These are phyloP conservation scores for Phenganax marumi DNA, from an alignment of 92 coral and sea anemone genomes.

Conservation along the genomic window DNA sequence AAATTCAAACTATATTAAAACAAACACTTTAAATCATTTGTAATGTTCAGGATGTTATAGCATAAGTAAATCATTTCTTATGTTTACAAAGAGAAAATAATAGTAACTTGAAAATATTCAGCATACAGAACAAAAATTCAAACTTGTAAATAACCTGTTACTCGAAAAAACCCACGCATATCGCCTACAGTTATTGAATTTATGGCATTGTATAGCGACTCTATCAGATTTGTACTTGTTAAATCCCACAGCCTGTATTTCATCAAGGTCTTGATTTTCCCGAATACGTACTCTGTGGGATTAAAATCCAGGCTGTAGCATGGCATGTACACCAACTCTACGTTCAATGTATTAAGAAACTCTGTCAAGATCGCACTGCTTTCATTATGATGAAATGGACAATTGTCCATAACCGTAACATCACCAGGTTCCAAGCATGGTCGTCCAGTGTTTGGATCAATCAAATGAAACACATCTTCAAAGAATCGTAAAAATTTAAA, in stretches of 20 bases:
- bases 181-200: slow-evolving; percentile 45
- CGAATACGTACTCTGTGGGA: slow-evolving; percentile 49
- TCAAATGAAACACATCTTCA: slow-evolving; percentile 56
- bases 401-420: slow-evolving; percentile 41
- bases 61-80: too few relatives aligned
- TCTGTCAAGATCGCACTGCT: background rate
- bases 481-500: slow-evolving; percentile 31
- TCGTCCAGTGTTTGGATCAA: slow-evolving; percentile 48
- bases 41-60: too few relatives aligned
- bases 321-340: slow-evolving; percentile 50
- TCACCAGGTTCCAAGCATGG: slow-evolving; percentile 55
- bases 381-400: slow-evolving; percentile 32
- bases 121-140: too few relatives aligned
- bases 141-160: too few relatives aligned
- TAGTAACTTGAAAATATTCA: too few relatives aligned
- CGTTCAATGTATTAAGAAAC: background rate
- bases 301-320: slow-evolving; percentile 50
- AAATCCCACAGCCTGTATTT: slow-evolving; percentile 47
- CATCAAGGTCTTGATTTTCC: slow-evolving; percentile 40
- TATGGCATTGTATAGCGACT: slow-evolving; percentile 41
- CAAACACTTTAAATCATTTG: background rate
- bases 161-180: slow-evolving; percentile 38
- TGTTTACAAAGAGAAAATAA: too few relatives aligned
- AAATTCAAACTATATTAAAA: background rate
- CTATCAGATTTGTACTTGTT: slow-evolving; percentile 30